Evolutionary conservation across 2,797 vertebrate genomes (phyloP), one percentile per base, ranked within the genome.

Genomic region (Margarornis squamiger): DNA sequence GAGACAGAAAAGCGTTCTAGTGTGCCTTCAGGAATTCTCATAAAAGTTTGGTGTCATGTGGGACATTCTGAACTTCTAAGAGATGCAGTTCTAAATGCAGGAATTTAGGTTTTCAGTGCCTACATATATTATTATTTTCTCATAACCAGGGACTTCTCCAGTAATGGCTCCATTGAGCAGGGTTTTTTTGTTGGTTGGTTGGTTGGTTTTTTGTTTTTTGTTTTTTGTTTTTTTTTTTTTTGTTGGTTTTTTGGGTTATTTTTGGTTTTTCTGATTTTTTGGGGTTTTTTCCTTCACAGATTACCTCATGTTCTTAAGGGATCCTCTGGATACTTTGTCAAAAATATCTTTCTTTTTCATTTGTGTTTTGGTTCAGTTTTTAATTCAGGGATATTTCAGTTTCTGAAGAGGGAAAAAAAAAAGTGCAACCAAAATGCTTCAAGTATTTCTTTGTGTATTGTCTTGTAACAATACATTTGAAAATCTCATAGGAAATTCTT

Each of bases 381-480:
- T 6, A 27, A 15, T 55, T 59, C 13, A 57, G 24, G 4, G 2
- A 6, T 39, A 30, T 36, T 68, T 61, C 7, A 48, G 15, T n/a
- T 86, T 73, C 7, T 46, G 22, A 7, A 6, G 0, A 2, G 6
- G 3, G 8, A 49, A 24, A 48, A 48, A 46, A 23, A 23, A 27
- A 5, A 12, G 10, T n/a, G 2, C 24, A 38, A 30, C 2, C 1
- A 4, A 74, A 59, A 67, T 39, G 0, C 15, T 26, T 6, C 4
- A 52, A 46, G 26, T 67, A 63, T 55, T 74, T 45, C 4, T 29
- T 41, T 48, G 8, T 34, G 4, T 68, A 51, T 39, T 67, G 5
- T 41, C 38, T 62, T 41, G 32, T 55, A 54, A 13, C 3, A 39
- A 22, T 21, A 11, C 41, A 12, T 70, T 46, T 86, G 15, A 73